Evolutionary conservation across 1,140 invertebrate species (phyloP), one percentile per base, ranked within the genome.

Genomic region (Zaprionus tsacasi): DNA sequence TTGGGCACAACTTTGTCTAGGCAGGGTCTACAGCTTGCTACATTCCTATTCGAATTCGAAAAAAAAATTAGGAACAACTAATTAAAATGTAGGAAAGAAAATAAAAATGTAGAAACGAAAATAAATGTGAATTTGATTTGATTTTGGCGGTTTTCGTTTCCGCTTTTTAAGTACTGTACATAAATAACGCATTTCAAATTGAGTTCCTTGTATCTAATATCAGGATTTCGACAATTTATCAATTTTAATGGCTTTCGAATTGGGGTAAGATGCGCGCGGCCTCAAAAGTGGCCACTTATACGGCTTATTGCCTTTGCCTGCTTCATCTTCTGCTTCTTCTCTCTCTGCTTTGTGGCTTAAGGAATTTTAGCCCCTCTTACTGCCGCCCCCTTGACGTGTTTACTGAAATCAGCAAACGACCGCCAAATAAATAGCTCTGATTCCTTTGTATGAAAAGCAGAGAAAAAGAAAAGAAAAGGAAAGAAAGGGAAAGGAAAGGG

Each of bases 341-440:
- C 21, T 56, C 33, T 30, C 13, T 33, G 21, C 33, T 57, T 57
- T 78, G 54, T 45, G n/a, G 54, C 58, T 69, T 60, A 63, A 63
- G 67, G 75, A 70, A 74, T 68, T 76, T 78, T 43, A 33, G 21
- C n/a, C n/a, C n/a, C n/a, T n/a, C n/a, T n/a, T n/a, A n/a, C n/a
- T n/a, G n/a, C n/a, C 21, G 54, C 48, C n/a, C 38, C 48, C n/a
- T 33, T 76, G 58, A 36, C 33, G 64, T 78, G 65, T 89, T 89
- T 80, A 81, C 80, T 72, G 70, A 83, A 89, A 89, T 81, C 85
- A 81, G 81, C 74, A 67, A 71, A 81, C 77, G 66, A 59, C 68
- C 65, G 68, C 72, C 85, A 89, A 88, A 83, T 81, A 85, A 88
- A 88, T 68, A 56, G 75, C 85, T 89, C 85, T 88, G 81, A 88